Base-by-base conservation (phyloP, 2,797 vertebrate species). In the Labeo calbasu region DNA sequence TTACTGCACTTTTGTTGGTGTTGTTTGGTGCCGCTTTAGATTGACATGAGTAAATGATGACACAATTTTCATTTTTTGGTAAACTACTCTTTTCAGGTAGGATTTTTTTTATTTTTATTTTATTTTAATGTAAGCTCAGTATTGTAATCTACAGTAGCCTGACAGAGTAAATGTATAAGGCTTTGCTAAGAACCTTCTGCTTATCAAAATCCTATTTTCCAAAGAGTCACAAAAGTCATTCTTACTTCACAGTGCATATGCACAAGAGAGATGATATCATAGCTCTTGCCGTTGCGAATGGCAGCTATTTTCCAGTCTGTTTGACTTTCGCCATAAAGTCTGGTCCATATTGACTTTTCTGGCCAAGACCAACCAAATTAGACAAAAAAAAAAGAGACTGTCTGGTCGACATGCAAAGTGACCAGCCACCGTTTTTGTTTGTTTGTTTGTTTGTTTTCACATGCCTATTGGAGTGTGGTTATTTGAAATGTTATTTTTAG, bases 191-290 rank as follows among this genome's bases (percentile, higher is more conserved):
- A 17, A 13, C 32, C 14, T 57, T 51, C 79, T 40, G 11, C 66
- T 71, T 70, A 81, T 57, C 66, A 70, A 70, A 81, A 81, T 59
- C 51, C 50, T 81, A 48, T 71, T 81, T 71, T 59, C 66, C 40
- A 17, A 50, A 48, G n/a, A 51, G 12, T 3, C 23, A 81, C 68
- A 71, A 61, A 61, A 48, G 79, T 14, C 68, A 50, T 69, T 46
- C 3, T 61, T 40, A 46, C 53, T 70, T 80, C 14, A 40, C 43
- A 46, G 25, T 68, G 36, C 19, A 25, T 43, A 59, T 72, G 23
- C 68, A 48, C 23, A 81, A 72, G 43, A 65, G 17, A 65, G 17
- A 71, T 71, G 15, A 48, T 71, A 81, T 69, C 63, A 80, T 6
- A 81, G 43, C 77, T 66, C 48, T 53, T 53, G 25, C 21, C 36